Evolutionary conservation across 2,888 invertebrate genomes (phyloP), one percentile per base, ranked within the genome.

Genomic region (Cyclophora albipunctata): DNA sequence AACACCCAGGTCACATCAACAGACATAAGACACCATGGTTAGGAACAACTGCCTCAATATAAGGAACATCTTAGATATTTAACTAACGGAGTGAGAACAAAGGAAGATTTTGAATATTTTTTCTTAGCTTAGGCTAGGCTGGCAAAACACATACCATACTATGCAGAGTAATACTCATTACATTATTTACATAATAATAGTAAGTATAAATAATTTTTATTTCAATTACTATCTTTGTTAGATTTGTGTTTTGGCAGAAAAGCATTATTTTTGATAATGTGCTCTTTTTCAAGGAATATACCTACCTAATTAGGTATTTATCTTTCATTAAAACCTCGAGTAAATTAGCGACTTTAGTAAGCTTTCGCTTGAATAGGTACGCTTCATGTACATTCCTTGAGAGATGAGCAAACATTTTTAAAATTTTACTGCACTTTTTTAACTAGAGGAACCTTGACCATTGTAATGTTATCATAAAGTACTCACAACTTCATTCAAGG

Each of bases 1-100:
- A 69, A 84, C 87, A 88, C 87, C 87, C 87, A 88, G 87, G 85
- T 88, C 87, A 88, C 83, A 87, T 86, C 87, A 86, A 81, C 83
- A 81, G 75, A 67, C 62, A 69, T 72, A 70, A 64, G 7, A 78
- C 71, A 66, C 67, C 63, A 65, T 66, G 37, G 37, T 64, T 67
- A 69, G 62, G 60, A 49, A 62, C 58, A 74, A 75, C 60, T 66
- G 73, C 69, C 62, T 71, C 62, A 71, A 64, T 67, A 61, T 79
- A 48, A 53, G 48, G 51, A 54, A 59, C 48, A 42, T 37, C 48
- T 55, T 47, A 49, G 51, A 54, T 52, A 52, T 1, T 51, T 51
- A 57, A 48, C 43, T 51, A 59, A 52, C 52, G 46, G 54, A 50
- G 48, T 49, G 53, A 67, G 56, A 64, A 73, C 62, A 66, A 64